phyloP scores from a whole-genome alignment of 2,113 vertebrate genomes.

The Catharus minimus region DNA sequence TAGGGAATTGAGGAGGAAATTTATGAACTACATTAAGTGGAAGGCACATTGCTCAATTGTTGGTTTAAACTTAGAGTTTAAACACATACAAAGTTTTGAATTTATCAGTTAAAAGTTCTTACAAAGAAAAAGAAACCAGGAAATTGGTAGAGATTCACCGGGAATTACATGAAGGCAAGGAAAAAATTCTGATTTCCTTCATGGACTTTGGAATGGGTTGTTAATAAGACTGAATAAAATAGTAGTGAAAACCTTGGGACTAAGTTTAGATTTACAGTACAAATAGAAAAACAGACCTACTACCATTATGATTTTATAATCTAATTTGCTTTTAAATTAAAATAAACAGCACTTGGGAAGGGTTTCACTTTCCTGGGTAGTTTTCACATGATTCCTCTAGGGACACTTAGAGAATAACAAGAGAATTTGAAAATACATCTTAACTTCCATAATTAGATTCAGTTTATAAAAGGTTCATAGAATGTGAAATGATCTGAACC shows the following conservation, averaged over 20 bases:
- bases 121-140: not conserved
- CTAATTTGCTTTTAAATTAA: constrained; percentile 51
- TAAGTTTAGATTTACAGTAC: not conserved
- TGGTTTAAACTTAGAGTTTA: not conserved
- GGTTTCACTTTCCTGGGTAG: constrained; percentile 28
- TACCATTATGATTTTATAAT: constrained; percentile 4
- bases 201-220: not conserved
- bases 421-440: constrained; percentile 38
- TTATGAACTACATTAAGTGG: not conserved
- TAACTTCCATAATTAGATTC: constrained; percentile 40
- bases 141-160: not conserved
- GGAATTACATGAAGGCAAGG: not conserved
- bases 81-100: not conserved
- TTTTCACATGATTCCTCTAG: constrained; percentile 9
- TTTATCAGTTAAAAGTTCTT: not conserved
- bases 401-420: constrained; percentile 27
- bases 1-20: not conserved
- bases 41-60: not conserved
- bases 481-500: constrained; percentile 53
- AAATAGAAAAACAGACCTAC: constrained; percentile 28
- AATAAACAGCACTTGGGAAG: constrained; percentile 39
- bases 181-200: not conserved
- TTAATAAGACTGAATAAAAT: not conserved
- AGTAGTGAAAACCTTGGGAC: not conserved
- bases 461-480: constrained; percentile 41